phyloP scores from a whole-genome alignment of 2,113 vertebrate genomes.

The Pagrus major region DNA sequence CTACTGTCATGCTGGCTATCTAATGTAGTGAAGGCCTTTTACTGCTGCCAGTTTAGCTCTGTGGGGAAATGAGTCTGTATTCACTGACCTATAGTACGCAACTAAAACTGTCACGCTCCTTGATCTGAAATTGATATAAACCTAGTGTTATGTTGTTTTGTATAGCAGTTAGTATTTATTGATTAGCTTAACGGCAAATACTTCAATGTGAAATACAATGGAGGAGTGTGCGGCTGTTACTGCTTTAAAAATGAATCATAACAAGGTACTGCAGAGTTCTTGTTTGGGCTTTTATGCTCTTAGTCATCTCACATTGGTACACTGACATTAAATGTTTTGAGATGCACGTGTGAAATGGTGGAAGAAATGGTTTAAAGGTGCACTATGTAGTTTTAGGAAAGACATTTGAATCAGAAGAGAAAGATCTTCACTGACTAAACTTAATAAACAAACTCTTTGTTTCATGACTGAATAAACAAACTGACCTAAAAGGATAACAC shows the following conservation, averaged over 20 bases:
- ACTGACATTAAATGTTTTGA: neutral
- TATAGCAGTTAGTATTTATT: neutral
- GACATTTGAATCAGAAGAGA: too few species aligned
- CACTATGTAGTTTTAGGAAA: too few species aligned
- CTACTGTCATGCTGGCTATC: constrained; percentile 50
- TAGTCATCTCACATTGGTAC: neutral
- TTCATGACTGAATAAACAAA: too few species aligned
- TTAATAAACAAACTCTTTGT: too few species aligned
- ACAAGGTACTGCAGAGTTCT: neutral
- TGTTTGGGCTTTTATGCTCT: neutral
- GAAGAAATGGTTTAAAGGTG: neutral
- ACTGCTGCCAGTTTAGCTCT: constrained; percentile 37
- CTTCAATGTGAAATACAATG: neutral
- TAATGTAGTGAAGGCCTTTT: constrained; percentile 60
- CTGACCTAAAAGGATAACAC: too few species aligned
- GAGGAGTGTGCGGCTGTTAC: neutral
- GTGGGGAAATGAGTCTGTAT: constrained; percentile 25
- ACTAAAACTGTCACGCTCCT: neutral
- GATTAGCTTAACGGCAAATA: neutral
- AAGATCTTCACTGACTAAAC: too few species aligned
- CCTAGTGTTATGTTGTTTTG: neutral
- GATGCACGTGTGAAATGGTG: neutral
- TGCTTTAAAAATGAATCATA: neutral
- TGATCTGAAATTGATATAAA: neutral
- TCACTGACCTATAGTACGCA: constrained; percentile 17